Evolutionary conservation across 2,113 vertebrate genomes (phyloP).

Genomic region (Ginglymostoma cirratum): DNA sequence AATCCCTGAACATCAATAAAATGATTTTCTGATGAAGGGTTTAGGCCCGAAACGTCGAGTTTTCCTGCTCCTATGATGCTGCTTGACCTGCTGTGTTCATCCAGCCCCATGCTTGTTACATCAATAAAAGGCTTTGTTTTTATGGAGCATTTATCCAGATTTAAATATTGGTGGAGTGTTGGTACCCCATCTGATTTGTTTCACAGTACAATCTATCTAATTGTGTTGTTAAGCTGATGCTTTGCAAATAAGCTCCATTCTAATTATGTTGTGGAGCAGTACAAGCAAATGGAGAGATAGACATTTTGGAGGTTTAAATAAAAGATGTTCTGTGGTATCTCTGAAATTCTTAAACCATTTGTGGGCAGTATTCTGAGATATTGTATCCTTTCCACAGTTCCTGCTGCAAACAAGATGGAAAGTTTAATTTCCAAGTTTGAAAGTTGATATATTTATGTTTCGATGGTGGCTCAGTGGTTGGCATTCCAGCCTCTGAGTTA

Average conservation of each 20-base stretch:
- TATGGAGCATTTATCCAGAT: not conserved
- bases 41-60: no score
- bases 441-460: not conserved
- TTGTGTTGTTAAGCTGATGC: not conserved
- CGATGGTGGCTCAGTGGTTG: not conserved
- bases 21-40: no score
- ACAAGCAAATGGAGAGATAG: not conserved
- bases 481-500: not conserved
- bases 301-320: not conserved
- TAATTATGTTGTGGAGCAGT: not conserved
- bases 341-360: not conserved
- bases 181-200: not conserved
- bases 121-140: not conserved
- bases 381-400: not conserved
- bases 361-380: not conserved
- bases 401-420: not conserved
- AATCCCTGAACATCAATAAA: not conserved
- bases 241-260: not conserved
- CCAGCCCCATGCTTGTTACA: no score
- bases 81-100: no score
- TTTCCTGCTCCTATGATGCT: no score
- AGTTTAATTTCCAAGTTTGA: not conserved
- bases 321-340: not conserved
- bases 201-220: not conserved
- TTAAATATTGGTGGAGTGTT: not conserved